Conservation (phyloP, 1,140 invertebrate genomes). For the Camponotus floridanus region DNA sequence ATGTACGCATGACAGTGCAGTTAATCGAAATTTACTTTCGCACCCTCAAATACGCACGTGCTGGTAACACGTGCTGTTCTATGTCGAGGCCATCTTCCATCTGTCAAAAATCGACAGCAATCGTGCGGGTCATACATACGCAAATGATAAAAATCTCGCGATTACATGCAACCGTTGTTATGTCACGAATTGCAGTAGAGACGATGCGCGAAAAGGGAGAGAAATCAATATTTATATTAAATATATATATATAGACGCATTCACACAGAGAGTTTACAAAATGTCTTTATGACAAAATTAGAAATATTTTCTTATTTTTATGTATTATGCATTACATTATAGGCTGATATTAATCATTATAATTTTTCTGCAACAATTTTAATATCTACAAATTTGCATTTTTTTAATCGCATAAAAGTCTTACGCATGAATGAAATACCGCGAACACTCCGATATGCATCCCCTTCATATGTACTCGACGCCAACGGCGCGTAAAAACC, state of each 20-base stretch:
- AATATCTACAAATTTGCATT: neutral
- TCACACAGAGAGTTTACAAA: neutral
- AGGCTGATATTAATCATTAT: conserved; percentile 11
- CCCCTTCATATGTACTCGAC: neutral
- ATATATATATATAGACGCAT: neutral
- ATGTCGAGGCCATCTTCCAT: conserved; percentile 71
- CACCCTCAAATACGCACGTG: conserved; percentile 69
- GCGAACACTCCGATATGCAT: neutral
- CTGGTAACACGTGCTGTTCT: conserved; percentile 65
- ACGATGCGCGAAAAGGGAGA: neutral
- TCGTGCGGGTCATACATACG: conserved; percentile 72
- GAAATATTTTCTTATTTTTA: neutral
- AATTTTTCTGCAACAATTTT: neutral
- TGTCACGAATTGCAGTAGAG: conserved; percentile 38
- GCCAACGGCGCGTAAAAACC: conserved; percentile 32
- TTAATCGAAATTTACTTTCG: conserved; percentile 77
- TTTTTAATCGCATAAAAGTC: conserved; percentile 15
- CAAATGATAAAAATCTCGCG: conserved; percentile 56
- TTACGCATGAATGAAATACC: conserved; percentile 13
- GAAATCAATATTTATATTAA: conserved; percentile 46
- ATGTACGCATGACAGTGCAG: conserved; percentile 71
- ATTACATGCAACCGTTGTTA: conserved; percentile 51
- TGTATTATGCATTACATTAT: neutral
- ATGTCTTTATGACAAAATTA: neutral
- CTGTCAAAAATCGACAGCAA: conserved; percentile 75